A percentile compares a stretch with the other conserved stretches of the same genome.
Conservation (phyloP, 2,113 vertebrate species). For the Brienomyrus brachyistius region DNA sequence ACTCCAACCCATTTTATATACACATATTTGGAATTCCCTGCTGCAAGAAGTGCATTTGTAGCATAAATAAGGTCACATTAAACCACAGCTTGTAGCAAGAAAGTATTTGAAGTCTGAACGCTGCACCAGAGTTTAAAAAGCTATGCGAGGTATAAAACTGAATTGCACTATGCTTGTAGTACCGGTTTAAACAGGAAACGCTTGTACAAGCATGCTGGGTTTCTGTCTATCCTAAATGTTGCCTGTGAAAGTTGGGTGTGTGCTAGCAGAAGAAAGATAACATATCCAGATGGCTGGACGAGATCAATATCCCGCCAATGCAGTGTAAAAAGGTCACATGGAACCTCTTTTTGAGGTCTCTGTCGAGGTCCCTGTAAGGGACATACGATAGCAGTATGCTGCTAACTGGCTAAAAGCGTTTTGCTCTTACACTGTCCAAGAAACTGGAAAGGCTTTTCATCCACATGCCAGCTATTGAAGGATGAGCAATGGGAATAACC, state of each 20-base stretch:
- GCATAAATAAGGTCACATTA: background rate
- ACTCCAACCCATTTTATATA: background rate
- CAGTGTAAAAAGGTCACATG: background rate
- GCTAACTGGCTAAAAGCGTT: background rate
- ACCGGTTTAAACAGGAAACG: background rate
- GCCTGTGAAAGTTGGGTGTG: background rate
- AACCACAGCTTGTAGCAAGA: background rate
- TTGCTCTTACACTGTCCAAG: background rate
- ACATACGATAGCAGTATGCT: background rate
- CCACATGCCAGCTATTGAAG: background rate
- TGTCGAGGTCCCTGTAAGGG: background rate
- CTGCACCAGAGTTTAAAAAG: background rate
- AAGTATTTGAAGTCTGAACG: background rate
- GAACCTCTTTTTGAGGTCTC: background rate
- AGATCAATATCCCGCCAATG: background rate
- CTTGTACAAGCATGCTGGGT: background rate
- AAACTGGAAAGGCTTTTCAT: background rate
- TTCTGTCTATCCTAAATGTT: background rate
- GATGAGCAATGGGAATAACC: background rate
- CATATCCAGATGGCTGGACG: background rate
- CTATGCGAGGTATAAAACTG: background rate
- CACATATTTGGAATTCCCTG: background rate
- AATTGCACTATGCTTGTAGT: background rate
- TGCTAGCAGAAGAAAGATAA: background rate
- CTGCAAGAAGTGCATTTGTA: background rate